phyloP scores from a whole-genome alignment of 2,797 vertebrate species.

The Pipistrellus kuhlii region DNA sequence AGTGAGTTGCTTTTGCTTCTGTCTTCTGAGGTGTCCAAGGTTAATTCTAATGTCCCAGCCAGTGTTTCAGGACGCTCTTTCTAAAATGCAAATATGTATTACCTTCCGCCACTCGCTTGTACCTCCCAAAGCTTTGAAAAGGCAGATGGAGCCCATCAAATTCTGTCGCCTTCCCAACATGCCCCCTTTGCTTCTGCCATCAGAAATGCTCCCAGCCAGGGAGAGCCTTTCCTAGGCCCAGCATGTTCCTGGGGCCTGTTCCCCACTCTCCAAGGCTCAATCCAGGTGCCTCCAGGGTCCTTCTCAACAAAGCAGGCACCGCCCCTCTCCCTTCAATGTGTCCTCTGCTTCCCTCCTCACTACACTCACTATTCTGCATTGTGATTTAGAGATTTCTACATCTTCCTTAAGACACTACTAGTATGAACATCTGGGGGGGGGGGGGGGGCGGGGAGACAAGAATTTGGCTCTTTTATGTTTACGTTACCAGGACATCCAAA shows the following conservation, averaged over 20 bases:
- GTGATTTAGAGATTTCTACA: background rate
- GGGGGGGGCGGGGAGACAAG: background rate
- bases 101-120: background rate
- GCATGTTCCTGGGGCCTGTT: background rate
- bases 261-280: background rate
- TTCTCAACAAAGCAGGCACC: too few species aligned
- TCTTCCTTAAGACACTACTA: background rate
- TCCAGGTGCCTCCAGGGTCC: background rate
- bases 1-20: background rate
- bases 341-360: background rate
- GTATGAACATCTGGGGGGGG: background rate
- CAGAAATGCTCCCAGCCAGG: background rate
- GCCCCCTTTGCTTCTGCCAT: background rate
- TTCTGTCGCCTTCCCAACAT: background rate
- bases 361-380: background rate
- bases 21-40: background rate
- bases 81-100: background rate
- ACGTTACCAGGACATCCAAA: background rate
- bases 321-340: background rate
- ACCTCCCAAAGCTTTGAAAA: background rate
- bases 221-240: background rate
- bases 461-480: background rate
- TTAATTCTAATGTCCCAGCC: background rate
- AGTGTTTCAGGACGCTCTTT: slow-evolving; percentile 23
- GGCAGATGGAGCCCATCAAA: background rate